Conservation (phyloP, 64 coral and sea anemone genomes). For the Montipora foliosa region DNA sequence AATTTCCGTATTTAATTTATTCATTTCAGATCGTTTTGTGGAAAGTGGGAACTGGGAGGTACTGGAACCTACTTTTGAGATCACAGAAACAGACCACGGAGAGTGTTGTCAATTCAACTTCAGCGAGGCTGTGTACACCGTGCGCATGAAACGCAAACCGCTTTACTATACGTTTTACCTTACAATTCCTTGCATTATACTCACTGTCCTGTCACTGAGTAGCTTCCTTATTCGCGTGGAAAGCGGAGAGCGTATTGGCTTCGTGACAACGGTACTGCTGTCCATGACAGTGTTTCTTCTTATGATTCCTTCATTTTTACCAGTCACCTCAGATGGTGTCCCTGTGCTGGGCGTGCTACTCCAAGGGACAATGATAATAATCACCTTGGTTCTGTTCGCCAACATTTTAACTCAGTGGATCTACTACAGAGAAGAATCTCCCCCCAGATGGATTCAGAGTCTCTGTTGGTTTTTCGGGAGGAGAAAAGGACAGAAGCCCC, state of each 20-base stretch:
- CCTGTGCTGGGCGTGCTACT: conserved; percentile 56
- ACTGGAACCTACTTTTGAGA: not conserved
- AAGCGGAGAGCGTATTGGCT: conserved; percentile 75
- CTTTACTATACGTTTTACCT: conserved; percentile 61
- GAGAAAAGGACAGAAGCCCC: not conserved
- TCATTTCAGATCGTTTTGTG: conserved; percentile 42
- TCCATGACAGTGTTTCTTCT: conserved; percentile 70
- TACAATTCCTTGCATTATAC: conserved; percentile 5
- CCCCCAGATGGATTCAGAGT: conserved; percentile 25
- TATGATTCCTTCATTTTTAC: conserved; percentile 34
- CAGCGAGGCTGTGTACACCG: conserved; percentile 26
- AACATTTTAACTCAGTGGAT: conserved; percentile 39
- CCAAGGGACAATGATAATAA: conserved; percentile 27
- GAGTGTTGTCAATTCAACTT: conserved; percentile 48
- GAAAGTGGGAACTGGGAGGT: conserved; percentile 54
- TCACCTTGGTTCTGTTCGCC: conserved; percentile 16
- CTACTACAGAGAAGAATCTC: conserved; percentile 36
- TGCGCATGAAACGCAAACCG: conserved; percentile 31
- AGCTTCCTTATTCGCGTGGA: conserved; percentile 72
- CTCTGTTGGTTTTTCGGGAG: not conserved
- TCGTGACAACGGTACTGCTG: conserved; percentile 66
- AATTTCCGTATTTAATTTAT: not conserved
- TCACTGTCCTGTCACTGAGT: conserved; percentile 18
- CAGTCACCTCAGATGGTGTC: conserved; percentile 43
- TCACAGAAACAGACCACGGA: conserved; percentile 48